Percentiles rank a stretch among this genome's conserved stretches.
Evolutionary conservation across 2,797 vertebrate genomes (phyloP).

Genomic region (Caiman crocodilus): DNA sequence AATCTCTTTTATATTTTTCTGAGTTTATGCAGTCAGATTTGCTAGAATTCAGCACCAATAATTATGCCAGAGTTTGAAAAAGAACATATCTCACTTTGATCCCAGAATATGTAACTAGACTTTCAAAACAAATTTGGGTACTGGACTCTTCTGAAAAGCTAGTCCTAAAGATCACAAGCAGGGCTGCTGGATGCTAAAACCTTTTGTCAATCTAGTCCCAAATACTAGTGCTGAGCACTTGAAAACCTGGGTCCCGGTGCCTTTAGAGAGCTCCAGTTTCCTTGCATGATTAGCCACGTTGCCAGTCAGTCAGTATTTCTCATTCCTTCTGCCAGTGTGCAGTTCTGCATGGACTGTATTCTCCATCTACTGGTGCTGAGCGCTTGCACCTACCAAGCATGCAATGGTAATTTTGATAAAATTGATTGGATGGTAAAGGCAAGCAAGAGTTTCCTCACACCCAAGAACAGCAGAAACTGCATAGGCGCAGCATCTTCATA

Average conservation of each 20-base stretch:
- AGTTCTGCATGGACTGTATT: background rate
- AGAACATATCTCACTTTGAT: background rate
- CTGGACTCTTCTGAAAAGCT: background rate
- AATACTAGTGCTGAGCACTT: background rate
- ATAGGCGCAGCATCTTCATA: background rate
- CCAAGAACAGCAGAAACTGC: slow-evolving; percentile 26
- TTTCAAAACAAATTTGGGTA: background rate
- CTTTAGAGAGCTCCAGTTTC: background rate
- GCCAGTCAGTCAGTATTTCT: background rate
- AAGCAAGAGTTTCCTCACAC: background rate
- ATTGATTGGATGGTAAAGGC: background rate
- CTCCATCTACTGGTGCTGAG: background rate
- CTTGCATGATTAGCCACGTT: slow-evolving; percentile 1
- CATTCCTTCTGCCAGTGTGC: background rate
- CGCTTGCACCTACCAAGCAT: background rate
- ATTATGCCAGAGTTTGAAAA: background rate
- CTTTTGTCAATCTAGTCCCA: background rate
- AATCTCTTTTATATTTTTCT: background rate
- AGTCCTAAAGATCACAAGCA: background rate
- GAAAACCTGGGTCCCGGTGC: background rate
- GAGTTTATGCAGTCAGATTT: background rate
- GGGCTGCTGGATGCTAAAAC: background rate
- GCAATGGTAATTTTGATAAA: background rate
- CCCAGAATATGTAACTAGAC: background rate
- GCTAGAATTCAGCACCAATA: background rate